Percentiles rank a stretch among this genome's conserved stretches.
These are phyloP conservation scores for Serripes groenlandicus DNA, from an alignment of 2,888 invertebrate species.

Conservation along the genomic window DNA sequence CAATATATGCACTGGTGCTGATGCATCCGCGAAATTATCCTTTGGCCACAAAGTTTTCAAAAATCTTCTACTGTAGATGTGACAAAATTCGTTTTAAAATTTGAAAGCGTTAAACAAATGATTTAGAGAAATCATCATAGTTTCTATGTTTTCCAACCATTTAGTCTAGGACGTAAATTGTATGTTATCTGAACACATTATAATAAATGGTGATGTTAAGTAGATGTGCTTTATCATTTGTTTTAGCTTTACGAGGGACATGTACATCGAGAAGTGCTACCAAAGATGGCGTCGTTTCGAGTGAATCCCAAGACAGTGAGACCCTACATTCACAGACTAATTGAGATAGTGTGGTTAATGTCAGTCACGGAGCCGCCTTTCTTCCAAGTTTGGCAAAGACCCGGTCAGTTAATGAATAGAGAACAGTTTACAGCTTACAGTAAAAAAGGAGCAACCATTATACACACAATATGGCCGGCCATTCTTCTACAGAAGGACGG, in stretches of 20 bases:
- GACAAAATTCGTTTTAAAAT: too few species aligned
- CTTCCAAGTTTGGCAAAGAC: conserved; percentile 55
- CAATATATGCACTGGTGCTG: too few species aligned
- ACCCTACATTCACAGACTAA: conserved; percentile 59
- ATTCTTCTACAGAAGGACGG: conserved; percentile 57
- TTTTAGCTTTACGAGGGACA: conserved; percentile 57
- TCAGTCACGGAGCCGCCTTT: conserved; percentile 54
- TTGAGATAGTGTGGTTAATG: conserved; percentile 63
- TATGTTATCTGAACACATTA: too few species aligned
- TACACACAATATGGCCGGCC: conserved; percentile 66
- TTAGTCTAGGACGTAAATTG: too few species aligned
- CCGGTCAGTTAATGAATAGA: conserved; percentile 65
- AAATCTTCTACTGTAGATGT: too few species aligned
- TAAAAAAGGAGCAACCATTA: conserved; percentile 60
- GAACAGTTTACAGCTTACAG: conserved; percentile 55
- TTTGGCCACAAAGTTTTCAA: too few species aligned
- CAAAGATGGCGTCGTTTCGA: conserved; percentile 39
- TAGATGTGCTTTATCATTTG: too few species aligned
- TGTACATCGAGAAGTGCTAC: conserved; percentile 53
- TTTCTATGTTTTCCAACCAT: too few species aligned
- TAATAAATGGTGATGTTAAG: too few species aligned
- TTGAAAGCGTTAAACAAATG: too few species aligned
- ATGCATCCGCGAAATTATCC: too few species aligned
- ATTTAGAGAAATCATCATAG: too few species aligned
- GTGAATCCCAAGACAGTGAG: conserved; percentile 50